Evolutionary conservation across 2,888 invertebrate species (phyloP).

Genomic region (Allygus modestus): DNA sequence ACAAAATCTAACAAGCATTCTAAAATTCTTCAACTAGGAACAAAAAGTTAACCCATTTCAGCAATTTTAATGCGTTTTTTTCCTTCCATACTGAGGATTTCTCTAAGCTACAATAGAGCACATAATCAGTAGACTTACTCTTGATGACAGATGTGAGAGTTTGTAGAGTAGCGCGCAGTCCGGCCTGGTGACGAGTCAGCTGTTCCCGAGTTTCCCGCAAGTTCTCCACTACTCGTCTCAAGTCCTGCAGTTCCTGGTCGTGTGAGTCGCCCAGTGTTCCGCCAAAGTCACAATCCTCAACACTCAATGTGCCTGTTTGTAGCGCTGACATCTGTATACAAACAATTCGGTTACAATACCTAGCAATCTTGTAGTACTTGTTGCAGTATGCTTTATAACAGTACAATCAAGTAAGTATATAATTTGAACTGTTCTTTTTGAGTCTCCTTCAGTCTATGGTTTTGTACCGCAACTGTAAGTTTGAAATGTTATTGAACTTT

Average conservation of each 20-base stretch:
- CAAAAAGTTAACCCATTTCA: too few species aligned
- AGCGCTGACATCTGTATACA: constrained; percentile 80
- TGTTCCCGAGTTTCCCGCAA: constrained; percentile 66
- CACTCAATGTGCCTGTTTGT: constrained; percentile 78
- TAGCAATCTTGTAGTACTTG: neutral
- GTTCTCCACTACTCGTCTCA: constrained; percentile 64
- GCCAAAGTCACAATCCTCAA: constrained; percentile 80
- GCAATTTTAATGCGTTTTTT: too few species aligned
- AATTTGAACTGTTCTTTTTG: too few species aligned
- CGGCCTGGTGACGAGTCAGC: constrained; percentile 67
- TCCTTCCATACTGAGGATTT: too few species aligned
- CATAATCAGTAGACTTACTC: constrained; percentile 39
- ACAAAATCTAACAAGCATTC: too few species aligned
- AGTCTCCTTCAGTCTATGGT: too few species aligned
- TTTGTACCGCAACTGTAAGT: too few species aligned
- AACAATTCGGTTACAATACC: neutral
- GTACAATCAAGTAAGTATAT: too few species aligned
- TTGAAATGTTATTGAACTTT: too few species aligned
- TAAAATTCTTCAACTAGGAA: too few species aligned
- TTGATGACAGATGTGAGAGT: constrained; percentile 60
- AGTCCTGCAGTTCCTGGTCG: constrained; percentile 66
- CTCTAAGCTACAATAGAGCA: too few species aligned
- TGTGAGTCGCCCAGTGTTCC: constrained; percentile 79
- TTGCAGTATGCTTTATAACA: neutral
- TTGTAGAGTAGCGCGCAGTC: constrained; percentile 66